These are phyloP conservation scores for Ochlodes sylvanus DNA, from an alignment of 2,888 invertebrate genomes.

Conservation along the genomic window DNA sequence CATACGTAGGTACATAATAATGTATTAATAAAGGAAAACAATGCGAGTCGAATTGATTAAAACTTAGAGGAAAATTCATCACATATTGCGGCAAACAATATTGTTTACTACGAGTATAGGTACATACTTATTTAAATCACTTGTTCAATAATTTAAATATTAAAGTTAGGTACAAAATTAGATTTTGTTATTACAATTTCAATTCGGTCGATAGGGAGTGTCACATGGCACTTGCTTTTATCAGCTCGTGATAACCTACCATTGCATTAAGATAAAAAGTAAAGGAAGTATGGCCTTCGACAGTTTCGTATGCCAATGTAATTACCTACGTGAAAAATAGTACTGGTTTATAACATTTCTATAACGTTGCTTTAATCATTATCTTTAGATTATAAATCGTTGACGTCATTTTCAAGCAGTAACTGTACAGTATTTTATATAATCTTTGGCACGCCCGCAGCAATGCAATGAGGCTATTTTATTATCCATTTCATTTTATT, in stretches of 20 bases:
- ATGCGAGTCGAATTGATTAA: constrained; percentile 29
- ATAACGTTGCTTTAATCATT: constrained; percentile 46
- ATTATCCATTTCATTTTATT: constrained; percentile 46
- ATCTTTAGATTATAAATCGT: constrained; percentile 64
- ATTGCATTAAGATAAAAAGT: constrained; percentile 77
- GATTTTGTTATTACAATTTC: constrained; percentile 45
- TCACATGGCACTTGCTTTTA: constrained; percentile 79
- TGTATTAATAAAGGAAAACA: constrained; percentile 18
- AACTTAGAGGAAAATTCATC: constrained; percentile 34
- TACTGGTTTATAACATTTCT: constrained; percentile 44
- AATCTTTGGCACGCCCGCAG: constrained; percentile 77
- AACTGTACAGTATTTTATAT: constrained; percentile 58
- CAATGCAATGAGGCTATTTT: constrained; percentile 53
- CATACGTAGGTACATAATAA: constrained; percentile 10
- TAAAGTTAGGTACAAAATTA: constrained; percentile 37
- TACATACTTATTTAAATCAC: constrained; percentile 37
- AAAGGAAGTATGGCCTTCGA: constrained; percentile 73
- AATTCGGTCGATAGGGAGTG: constrained; percentile 77
- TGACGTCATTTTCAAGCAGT: constrained; percentile 64
- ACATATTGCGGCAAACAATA: constrained; percentile 28
- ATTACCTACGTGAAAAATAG: constrained; percentile 44
- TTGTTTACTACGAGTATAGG: constrained; percentile 3
- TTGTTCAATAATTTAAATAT: constrained; percentile 36
- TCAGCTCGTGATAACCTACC: constrained; percentile 78
- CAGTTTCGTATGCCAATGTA: constrained; percentile 62